These are phyloP conservation scores for Escarpia spicata DNA, from an alignment of 2,888 invertebrate genomes.

Conservation along the genomic window DNA sequence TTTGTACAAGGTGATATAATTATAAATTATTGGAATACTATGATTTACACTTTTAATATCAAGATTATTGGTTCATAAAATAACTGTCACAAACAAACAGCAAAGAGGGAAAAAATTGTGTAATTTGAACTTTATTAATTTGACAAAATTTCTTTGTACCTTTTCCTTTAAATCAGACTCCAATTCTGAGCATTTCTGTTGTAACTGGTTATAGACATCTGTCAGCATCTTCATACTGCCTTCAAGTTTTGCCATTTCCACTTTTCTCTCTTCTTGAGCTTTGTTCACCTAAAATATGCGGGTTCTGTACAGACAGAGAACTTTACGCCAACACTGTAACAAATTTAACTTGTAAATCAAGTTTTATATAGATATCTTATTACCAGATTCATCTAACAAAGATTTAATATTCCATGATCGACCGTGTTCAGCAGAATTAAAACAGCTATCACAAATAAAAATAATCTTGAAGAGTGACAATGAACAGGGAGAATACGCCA, in stretches of 20 bases:
- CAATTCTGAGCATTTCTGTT: constrained; percentile 5
- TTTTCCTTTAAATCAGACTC: constrained; percentile 17
- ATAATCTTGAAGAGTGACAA: too few species aligned
- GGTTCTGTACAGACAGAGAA: neutral
- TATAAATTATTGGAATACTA: neutral
- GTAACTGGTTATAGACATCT: constrained; percentile 34
- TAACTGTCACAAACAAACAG: neutral
- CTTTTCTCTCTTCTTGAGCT: constrained; percentile 39
- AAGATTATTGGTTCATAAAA: neutral
- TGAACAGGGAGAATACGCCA: too few species aligned
- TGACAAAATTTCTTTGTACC: neutral
- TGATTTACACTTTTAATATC: neutral
- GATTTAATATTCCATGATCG: neutral
- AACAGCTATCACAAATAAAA: too few species aligned
- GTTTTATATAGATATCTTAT: neutral
- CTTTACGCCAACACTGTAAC: neutral
- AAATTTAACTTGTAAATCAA: neutral
- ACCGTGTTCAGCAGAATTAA: neutral
- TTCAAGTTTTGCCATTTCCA: constrained; percentile 47
- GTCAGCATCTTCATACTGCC: constrained; percentile 38
- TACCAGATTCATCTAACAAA: neutral
- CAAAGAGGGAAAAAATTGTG: neutral
- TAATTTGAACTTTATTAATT: neutral
- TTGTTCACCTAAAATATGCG: neutral
- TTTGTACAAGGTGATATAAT: neutral